A percentile compares a stretch with the other conserved stretches of the same genome.
Evolutionary conservation across 2,113 vertebrate genomes (phyloP).

Genomic region (Laticauda colubrina): DNA sequence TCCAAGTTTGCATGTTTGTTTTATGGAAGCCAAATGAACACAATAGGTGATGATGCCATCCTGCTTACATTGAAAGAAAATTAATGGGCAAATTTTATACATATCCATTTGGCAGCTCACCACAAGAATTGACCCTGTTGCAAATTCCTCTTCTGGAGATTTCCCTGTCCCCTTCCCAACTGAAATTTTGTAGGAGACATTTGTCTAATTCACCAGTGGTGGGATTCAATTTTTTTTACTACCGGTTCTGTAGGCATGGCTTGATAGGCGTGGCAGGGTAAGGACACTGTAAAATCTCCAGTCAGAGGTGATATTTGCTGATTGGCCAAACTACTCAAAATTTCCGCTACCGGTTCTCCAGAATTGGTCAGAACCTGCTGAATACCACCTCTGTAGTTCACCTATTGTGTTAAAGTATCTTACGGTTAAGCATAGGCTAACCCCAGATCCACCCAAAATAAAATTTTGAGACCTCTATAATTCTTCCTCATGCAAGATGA

Average conservation of each 20-base stretch:
- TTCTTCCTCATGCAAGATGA: neutral
- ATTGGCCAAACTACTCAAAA: too few relatives aligned
- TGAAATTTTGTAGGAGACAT: neutral
- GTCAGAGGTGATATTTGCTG: too few relatives aligned
- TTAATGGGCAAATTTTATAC: neutral
- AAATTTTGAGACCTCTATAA: neutral
- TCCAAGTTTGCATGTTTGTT: neutral
- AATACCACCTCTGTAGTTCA: neutral
- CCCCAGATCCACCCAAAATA: neutral
- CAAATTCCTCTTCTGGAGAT: neutral
- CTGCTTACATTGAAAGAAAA: neutral
- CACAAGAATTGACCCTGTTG: neutral
- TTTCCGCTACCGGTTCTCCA: too few relatives aligned
- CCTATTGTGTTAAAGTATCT: neutral
- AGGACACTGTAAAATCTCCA: too few relatives aligned
- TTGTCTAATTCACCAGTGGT: neutral
- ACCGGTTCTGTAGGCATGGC: too few relatives aligned
- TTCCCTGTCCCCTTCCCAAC: too few relatives aligned
- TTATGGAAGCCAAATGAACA: neutral
- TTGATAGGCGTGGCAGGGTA: too few relatives aligned
- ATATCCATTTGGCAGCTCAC: neutral
- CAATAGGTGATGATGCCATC: neutral
- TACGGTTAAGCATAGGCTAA: neutral
- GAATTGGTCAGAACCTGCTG: too few relatives aligned
- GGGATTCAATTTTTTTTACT: too few relatives aligned